Conservation (phyloP, 2,888 invertebrate species). For the Metalampra italica region DNA sequence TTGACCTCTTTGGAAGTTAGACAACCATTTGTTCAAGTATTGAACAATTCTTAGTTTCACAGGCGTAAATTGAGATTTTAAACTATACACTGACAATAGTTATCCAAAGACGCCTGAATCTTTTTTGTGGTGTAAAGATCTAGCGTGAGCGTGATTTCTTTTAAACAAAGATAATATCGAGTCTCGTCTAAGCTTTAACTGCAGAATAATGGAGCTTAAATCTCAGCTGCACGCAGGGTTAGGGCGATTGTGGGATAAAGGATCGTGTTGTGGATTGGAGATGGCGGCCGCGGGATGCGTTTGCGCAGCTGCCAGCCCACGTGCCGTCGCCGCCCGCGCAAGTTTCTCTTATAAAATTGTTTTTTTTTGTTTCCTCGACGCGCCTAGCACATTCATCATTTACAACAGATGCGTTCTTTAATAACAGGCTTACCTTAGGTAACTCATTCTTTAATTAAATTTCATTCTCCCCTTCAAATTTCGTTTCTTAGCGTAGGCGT, state of each 20-base stretch:
- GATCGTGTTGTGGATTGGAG: conserved; percentile 35
- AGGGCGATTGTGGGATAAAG: conserved; percentile 59
- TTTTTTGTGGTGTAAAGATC: background rate
- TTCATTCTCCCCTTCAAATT: conserved; percentile 43
- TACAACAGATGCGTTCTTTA: conserved; percentile 64
- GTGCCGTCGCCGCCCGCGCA: conserved; percentile 67
- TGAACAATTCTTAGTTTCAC: conserved; percentile 12
- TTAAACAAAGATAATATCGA: conserved; percentile 34
- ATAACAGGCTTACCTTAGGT: conserved; percentile 57
- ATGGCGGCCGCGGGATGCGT: conserved; percentile 50
- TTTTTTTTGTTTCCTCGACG: conserved; percentile 56
- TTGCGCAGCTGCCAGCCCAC: conserved; percentile 73
- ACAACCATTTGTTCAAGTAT: conserved; percentile 28
- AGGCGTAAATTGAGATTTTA: conserved; percentile 2
- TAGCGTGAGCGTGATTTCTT: conserved; percentile 20
- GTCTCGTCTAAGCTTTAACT: conserved; percentile 37
- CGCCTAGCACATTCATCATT: conserved; percentile 69
- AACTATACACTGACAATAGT: conserved; percentile 5
- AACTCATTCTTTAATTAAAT: conserved; percentile 66
- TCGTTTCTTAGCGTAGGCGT: conserved; percentile 38
- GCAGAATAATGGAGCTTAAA: conserved; percentile 58
- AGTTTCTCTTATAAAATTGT: conserved; percentile 46
- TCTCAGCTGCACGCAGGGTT: conserved; percentile 52
- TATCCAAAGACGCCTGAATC: too few species aligned
- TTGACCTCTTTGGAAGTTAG: conserved; percentile 57